Conservation (phyloP, 2,113 vertebrate species). For the Etia nguti region DNA sequence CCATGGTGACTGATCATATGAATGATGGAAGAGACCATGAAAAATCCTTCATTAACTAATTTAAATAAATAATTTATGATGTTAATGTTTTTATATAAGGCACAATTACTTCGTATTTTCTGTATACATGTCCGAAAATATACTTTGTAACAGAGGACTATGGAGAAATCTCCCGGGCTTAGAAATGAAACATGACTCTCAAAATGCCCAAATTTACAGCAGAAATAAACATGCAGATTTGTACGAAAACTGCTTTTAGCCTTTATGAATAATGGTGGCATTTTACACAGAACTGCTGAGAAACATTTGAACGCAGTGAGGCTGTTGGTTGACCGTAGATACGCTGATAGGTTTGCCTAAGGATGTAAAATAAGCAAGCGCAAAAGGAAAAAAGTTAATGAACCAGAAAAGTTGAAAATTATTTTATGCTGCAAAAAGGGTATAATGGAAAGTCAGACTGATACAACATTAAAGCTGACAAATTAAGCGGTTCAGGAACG, state of each 20-base stretch:
- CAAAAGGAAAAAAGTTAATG: background rate
- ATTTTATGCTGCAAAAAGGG: background rate
- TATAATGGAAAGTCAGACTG: background rate
- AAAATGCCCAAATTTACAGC: too few species aligned
- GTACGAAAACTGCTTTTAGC: background rate
- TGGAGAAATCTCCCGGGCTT: background rate
- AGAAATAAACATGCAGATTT: too few species aligned
- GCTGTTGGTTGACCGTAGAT: too few species aligned
- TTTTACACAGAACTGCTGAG: too few species aligned
- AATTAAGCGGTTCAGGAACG: accelerated
- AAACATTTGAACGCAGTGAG: too few species aligned
- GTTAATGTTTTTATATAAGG: background rate
- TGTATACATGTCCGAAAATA: background rate
- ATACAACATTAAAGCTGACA: background rate
- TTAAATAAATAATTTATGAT: background rate
- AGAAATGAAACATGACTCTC: background rate
- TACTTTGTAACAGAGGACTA: accelerated
- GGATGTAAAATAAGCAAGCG: background rate
- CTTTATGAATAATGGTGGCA: accelerated
- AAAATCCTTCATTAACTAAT: background rate
- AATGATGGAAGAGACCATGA: background rate
- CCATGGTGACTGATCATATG: background rate
- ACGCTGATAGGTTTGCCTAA: too few species aligned
- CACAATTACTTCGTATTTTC: background rate
- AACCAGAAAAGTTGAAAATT: background rate